Base-by-base conservation (phyloP, 2,888 invertebrate species). In the Tetropium fuscum region DNA sequence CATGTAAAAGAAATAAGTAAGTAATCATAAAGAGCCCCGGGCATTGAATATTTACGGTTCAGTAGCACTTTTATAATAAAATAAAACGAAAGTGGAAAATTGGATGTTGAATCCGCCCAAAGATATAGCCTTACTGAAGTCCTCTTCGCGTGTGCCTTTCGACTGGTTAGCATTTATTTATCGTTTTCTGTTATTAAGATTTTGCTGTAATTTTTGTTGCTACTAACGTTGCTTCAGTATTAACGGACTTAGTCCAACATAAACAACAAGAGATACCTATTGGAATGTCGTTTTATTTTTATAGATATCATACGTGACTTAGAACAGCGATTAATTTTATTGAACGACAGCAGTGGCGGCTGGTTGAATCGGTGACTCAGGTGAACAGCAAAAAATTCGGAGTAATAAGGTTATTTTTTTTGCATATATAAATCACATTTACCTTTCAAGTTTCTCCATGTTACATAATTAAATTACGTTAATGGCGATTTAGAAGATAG, bases 101-200 rank as follows among this genome's bases (percentile, higher is more conserved):
- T 47, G 32, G 47, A 47, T 32, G 19, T 34, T 16, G 19, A 32
- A 20, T 48, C n/a, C 47, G 47, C 34, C 47, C 34, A 48, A 34
- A 34, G 34, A 32, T 32, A 32, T 16, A 34, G 18, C 19, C 13
- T 43, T 34, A 10, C 18, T 54, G 15, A 16, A 27, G 44, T 45
- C 44, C 45, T 36, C 54, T 45, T 54, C 45, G 54, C 54, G 36
- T 54, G 54, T 27, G n/a, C 25, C 18, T 44, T 13, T 54, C 54
- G 36, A 54, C 54, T 32, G 43, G 54, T 54, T 54, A 34, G 36
- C 45, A 45, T 45, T 43, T 41, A 53, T 53, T 32, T 43, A 11
- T 20, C 25, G 19, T 34, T 32, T 45, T 48, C 11, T 34, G 47
- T 48, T 34, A 34, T 48, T 30, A 18, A 45, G 30, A 45, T 18